A percentile compares a stretch with the other conserved stretches of the same genome.
Evolutionary conservation across 2,113 vertebrate genomes (phyloP).

Genomic region (Gila orcuttii): DNA sequence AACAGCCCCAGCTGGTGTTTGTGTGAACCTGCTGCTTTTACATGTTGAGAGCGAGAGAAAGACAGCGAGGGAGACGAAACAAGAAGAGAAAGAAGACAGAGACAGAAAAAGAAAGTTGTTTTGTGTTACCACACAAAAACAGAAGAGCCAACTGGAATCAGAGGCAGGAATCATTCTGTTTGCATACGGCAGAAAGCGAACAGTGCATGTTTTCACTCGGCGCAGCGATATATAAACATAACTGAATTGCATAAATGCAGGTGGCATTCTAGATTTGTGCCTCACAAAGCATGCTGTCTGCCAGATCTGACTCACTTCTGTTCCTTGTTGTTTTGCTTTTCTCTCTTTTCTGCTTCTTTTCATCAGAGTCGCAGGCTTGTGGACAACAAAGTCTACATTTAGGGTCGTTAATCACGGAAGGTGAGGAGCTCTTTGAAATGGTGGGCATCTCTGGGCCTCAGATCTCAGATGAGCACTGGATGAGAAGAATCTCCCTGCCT

Average conservation of each 20-base stretch:
- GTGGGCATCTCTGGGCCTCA: conserved; percentile 22
- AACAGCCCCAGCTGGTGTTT: conserved; percentile 47
- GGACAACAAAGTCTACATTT: conserved; percentile 49
- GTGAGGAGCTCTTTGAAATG: conserved; percentile 14
- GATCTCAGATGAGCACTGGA: background rate
- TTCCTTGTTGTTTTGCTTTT: background rate
- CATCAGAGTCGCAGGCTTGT: background rate
- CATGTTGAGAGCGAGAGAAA: conserved; percentile 35
- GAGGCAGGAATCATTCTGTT: conserved; percentile 31
- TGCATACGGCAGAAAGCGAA: conserved; percentile 30
- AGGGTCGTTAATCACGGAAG: conserved; percentile 37
- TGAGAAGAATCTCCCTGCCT: background rate
- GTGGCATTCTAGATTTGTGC: conserved; percentile 40
- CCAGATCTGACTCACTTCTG: conserved; percentile 36
- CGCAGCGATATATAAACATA: conserved; percentile 52
- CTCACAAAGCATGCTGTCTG: conserved; percentile 38
- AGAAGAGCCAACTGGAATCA: conserved; percentile 46
- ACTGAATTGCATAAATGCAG: conserved; percentile 55
- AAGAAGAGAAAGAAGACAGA: conserved; percentile 29
- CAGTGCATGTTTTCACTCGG: conserved; percentile 35
- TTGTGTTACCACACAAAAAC: conserved; percentile 16
- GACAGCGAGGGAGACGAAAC: conserved; percentile 6
- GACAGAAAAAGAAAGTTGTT: conserved; percentile 44
- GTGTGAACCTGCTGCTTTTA: conserved; percentile 43
- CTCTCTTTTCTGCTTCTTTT: conserved; percentile 36